phyloP scores from a whole-genome alignment of 2,888 invertebrate genomes.

The Pinctada fucata region DNA sequence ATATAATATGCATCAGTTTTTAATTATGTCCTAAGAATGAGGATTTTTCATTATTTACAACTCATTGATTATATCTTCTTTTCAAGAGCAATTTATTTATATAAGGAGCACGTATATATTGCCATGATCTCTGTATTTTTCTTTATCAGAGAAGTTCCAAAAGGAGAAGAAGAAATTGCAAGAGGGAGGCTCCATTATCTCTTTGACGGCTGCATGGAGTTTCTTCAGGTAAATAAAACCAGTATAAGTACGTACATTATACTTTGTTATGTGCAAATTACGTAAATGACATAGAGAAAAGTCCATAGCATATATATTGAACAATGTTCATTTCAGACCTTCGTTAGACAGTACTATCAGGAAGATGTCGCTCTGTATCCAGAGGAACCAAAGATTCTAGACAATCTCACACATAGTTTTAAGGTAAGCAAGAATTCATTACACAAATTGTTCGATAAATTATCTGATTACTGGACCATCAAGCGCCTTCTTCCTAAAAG shows the following conservation, averaged over 20 bases:
- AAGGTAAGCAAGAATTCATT: slow-evolving; percentile 53
- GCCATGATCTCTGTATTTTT: too few relatives aligned
- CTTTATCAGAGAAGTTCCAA: background rate
- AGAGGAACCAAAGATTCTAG: slow-evolving; percentile 62
- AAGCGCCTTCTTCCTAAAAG: too few relatives aligned
- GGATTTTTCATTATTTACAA: too few relatives aligned
- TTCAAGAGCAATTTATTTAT: too few relatives aligned
- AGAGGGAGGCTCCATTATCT: slow-evolving; percentile 68
- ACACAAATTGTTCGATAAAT: too few relatives aligned
- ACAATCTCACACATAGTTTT: slow-evolving; percentile 62
- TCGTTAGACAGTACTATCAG: slow-evolving; percentile 71
- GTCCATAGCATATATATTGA: background rate
- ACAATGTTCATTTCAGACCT: slow-evolving; percentile 56
- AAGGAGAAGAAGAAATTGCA: background rate
- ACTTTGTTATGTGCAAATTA: too few relatives aligned
- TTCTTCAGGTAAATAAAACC: slow-evolving; percentile 61
- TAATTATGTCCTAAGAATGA: too few relatives aligned
- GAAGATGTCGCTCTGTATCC: slow-evolving; percentile 60
- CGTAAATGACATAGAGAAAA: too few relatives aligned
- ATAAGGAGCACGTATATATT: too few relatives aligned
- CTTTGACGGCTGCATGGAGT: slow-evolving; percentile 72
- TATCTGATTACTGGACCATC: too few relatives aligned
- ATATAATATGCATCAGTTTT: background rate
- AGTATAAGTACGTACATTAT: too few relatives aligned
- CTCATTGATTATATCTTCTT: too few relatives aligned